Base-by-base conservation (phyloP, 2,888 invertebrate species). In the Hypomecis punctinalis region DNA sequence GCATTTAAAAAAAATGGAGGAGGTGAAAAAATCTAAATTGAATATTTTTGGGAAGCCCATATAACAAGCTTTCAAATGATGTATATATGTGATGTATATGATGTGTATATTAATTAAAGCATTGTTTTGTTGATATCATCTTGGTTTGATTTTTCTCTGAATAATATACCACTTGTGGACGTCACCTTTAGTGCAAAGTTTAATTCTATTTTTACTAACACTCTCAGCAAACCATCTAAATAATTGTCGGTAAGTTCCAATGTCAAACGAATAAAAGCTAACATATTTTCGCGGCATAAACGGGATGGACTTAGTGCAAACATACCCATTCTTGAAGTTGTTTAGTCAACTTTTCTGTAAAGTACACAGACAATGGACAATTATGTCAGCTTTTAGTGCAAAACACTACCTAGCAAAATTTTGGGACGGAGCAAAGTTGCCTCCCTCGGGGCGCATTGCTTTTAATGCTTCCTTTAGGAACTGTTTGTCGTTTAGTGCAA, bases 381-480 rank as follows among this genome's bases (percentile, higher is more conserved):
- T 64, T 56, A 51, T 42, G 59, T 51, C 46, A 46, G 55, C 40
- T 65, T 52, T 51, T 45, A 59, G 35, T 49, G 35, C 35, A 56
- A 43, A 63, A 49, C 54, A 56, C 65, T 57, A 11, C 52, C 58
- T 58, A 45, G 37, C 6, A 8, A 36, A 60, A 45, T 60, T 48
- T 63, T 11, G 42, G 49, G 45, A 47, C 33, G 33, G 23, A 33
- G n/a, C 33, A 54, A 46, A 61, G 55, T 59, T 59, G 49, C 37
- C 33, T 33, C 7, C 33, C 33, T 55, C 36, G 1, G 48, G 42
- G 55, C 37, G 7, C 52, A 57, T 65, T 57, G 47, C 1, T 42
- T 56, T 61, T 56, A 61, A 61, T 52, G 61, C 37, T 46, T 43
- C 56, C 36, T 48, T 42, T 13, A 49, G 63, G 54, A 40, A 53